Evolutionary conservation across 1,140 invertebrate genomes (phyloP).

Genomic region (Cepaea nemoralis): DNA sequence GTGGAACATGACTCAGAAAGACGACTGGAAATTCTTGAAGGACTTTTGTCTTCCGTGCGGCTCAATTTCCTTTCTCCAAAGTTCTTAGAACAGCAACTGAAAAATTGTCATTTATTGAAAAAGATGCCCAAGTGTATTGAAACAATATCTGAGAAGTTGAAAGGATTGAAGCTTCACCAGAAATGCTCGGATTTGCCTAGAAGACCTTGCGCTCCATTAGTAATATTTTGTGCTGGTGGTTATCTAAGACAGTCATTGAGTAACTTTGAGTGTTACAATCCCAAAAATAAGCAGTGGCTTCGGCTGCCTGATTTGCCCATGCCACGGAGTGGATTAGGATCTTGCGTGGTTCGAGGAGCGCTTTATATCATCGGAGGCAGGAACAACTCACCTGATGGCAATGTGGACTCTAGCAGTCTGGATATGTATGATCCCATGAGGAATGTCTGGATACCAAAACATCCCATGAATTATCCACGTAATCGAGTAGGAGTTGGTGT

Average conservation of each 20-base stretch:
- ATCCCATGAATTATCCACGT: conserved; percentile 84
- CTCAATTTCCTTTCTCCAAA: conserved; percentile 92
- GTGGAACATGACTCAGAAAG: conserved; percentile 88
- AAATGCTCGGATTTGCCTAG: conserved; percentile 63
- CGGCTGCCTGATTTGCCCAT: conserved; percentile 83
- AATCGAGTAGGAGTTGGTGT: conserved; percentile 91
- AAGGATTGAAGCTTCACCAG: conserved; percentile 74
- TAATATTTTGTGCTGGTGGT: conserved; percentile 91
- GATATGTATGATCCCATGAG: conserved; percentile 84
- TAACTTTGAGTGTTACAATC: conserved; percentile 88
- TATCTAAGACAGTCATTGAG: conserved; percentile 88
- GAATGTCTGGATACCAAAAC: conserved; percentile 74
- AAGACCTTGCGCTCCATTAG: conserved; percentile 69
- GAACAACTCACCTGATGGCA: conserved; percentile 85
- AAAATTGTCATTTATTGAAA: conserved; percentile 85
- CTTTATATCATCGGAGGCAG: conserved; percentile 92
- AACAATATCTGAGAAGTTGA: conserved; percentile 90
- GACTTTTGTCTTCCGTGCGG: conserved; percentile 87
- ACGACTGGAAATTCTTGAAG: conserved; percentile 86
- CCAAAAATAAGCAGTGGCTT: conserved; percentile 86
- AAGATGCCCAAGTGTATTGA: conserved; percentile 88
- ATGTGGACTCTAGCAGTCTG: conserved; percentile 81
- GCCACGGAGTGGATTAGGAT: conserved; percentile 85
- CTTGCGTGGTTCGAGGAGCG: conserved; percentile 77
- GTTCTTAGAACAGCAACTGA: conserved; percentile 92